Base-by-base conservation (phyloP, 2,113 vertebrate species). In the Poeciliopsis turrubarensis region DNA sequence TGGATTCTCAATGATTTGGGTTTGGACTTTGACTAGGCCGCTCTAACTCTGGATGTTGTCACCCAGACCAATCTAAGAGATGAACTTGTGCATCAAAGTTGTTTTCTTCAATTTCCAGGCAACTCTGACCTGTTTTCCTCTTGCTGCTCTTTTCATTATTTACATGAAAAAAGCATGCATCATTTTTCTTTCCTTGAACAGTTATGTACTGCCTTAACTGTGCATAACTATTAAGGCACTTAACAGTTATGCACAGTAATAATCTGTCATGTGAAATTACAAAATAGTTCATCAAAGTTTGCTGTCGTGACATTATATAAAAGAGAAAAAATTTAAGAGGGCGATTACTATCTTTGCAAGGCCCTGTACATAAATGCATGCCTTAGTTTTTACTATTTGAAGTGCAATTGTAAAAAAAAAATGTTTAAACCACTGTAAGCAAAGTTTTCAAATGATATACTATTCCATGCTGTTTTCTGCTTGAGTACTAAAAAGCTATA, bases 361-460 rank as follows among this genome's bases (percentile, higher is more conserved):
- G 51, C 7, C 51, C 51, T 57, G 51, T 57, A 57, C 10, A 57
- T 57, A 57, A 57, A 25, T n/a, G 51, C 51, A 25, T 57, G 17
- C 51, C 22, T 25, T 57, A 57, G 51, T 57, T 57, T 57, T 57
- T 25, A 57, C 8, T 57, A 25, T 44, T 75, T 63, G 27, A 76
- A 51, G 73, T 79, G 54, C 57, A 79, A 41, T 81, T 82, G 78
- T 73, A 79, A 79, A 71, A 51, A 66, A 51, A 66, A 60, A 66
- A 79, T 4, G 66, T 81, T 67, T 62, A 47, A 68, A 75, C 14
- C 54, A 34, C 32, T 51, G 26, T 64, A 85, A 73, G 37, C 60
- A 64, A 34, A 82, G 12, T 81, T 89, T 79, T 84, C 51, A 75
- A 73, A 73, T 29, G 10, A 14, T 78, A n/a, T 41, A 60, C 6